Conservation (phyloP, 2,113 vertebrate species). For the Excalfactoria chinensis region DNA sequence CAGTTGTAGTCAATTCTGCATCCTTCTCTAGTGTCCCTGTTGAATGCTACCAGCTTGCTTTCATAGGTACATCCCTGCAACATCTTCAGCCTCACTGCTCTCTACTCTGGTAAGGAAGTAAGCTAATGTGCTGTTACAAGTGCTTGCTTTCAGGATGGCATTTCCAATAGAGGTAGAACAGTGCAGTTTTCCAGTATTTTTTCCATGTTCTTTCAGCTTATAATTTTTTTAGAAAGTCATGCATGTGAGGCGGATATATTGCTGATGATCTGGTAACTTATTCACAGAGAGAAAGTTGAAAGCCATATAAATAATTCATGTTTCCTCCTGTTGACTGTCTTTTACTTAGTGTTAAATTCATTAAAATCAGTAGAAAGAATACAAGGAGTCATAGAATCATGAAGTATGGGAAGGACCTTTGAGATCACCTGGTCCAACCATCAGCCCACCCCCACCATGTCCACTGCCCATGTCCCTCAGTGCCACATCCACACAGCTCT, state of each 20-base stretch:
- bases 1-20: background rate
- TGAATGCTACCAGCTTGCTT: background rate
- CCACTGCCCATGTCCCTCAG: no score
- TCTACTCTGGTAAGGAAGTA: background rate
- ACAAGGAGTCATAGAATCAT: background rate
- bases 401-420: no score
- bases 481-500: no score
- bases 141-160: background rate
- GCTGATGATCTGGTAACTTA: background rate
- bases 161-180: background rate
- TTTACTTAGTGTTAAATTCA: background rate
- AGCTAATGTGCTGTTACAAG: background rate
- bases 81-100: background rate
- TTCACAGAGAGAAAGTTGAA: background rate
- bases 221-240: fast-evolving
- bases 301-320: background rate
- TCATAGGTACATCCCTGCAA: background rate
- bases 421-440: no score
- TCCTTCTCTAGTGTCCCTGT: fast-evolving
- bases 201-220: background rate
- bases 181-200: background rate
- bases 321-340: background rate
- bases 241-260: background rate
- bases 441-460: no score
- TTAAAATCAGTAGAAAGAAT: background rate